Evolutionary conservation across 64 coral and sea anemone genomes (phyloP), one percentile per base, ranked within the genome.

Genomic region (Montipora efflorescens): DNA sequence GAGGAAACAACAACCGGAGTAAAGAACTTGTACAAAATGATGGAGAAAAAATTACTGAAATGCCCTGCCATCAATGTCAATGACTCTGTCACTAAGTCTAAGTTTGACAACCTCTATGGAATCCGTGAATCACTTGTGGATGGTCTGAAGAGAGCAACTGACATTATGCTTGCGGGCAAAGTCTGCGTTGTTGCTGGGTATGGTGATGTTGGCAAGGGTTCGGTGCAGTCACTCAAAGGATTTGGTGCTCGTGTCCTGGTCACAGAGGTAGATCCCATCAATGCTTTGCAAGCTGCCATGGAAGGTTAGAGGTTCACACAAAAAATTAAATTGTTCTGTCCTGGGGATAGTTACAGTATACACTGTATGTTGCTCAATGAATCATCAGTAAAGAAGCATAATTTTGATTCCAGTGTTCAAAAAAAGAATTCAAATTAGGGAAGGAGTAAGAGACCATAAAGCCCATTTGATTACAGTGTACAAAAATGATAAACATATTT

Each of bases 21-120:
- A 10, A 95, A 99, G 58, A 99, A 94, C 74, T 90, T 99, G 55
- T 96, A 96, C 92, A 99, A 99, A 67, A 99, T 99, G 97, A 82
- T 91, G 52, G 94, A 94, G 44, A 74, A 87, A 47, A 95, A 91
- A 9, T 52, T 76, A 50, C 80, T 99, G 8, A 90, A 93, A 36
- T 87, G 96, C 8, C 94, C 97, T 59, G 94, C 94, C 47, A 99
- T 99, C 74, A 99, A 99, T 51, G 95, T 99, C 58, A 99, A 99
- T 46, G 97, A 99, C 87, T 99, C 97, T 69, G 97, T 99, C 12
- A 99, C 97, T 7, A 99, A 99, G 90, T 96, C 89, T 95, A 99
- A 99, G 80, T 99, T 99, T 96, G 97, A 99, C 47, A 99, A 99
- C 84, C 84, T 99, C 49, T 99, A 99, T 94, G 97, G 97, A n/a